A percentile compares a stretch with the other conserved stretches of the same genome.
Evolutionary conservation across 2,888 invertebrate species (phyloP).

Genomic region (Lordiphosa andalusiaca): DNA sequence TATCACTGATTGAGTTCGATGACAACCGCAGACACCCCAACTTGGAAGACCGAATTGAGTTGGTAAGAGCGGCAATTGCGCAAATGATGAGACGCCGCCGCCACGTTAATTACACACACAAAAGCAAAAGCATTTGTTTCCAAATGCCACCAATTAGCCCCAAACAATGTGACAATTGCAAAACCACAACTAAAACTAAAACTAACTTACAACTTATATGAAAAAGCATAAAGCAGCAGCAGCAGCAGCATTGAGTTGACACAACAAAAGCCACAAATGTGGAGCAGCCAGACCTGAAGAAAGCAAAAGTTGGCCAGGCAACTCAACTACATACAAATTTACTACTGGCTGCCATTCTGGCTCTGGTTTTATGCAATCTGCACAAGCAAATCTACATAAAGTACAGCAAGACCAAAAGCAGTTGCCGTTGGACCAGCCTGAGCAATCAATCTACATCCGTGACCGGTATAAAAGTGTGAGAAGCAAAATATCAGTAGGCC

Average conservation of each 20-base stretch:
- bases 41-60: not conserved
- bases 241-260: slow-evolving; percentile 30
- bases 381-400: slow-evolving; percentile 28
- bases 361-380: slow-evolving; percentile 23
- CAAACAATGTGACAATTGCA: slow-evolving; percentile 70
- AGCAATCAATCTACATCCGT: slow-evolving; percentile 64
- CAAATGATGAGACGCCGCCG: slow-evolving; percentile 43
- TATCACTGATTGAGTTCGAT: slow-evolving; percentile 28
- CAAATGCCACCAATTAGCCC: slow-evolving; percentile 28
- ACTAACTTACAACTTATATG: slow-evolving; percentile 26
- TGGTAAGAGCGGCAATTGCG: slow-evolving; percentile 30
- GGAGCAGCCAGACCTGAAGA: slow-evolving; percentile 48
- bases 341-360: slow-evolving; percentile 28
- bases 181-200: slow-evolving; percentile 34
- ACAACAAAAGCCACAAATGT: slow-evolving; percentile 56
- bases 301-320: slow-evolving; percentile 47
- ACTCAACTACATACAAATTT: not conserved
- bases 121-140: slow-evolving; percentile 29
- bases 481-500: slow-evolving; percentile 39
- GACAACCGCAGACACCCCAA: slow-evolving; percentile 12
- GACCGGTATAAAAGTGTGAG: slow-evolving; percentile 39
- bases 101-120: slow-evolving; percentile 50
- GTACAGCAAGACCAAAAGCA: slow-evolving; percentile 16
- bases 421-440: slow-evolving; percentile 51
- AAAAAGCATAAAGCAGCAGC: slow-evolving; percentile 44